Conservation (phyloP, 1,140 invertebrate species). For the Wiebesia pumilae region DNA sequence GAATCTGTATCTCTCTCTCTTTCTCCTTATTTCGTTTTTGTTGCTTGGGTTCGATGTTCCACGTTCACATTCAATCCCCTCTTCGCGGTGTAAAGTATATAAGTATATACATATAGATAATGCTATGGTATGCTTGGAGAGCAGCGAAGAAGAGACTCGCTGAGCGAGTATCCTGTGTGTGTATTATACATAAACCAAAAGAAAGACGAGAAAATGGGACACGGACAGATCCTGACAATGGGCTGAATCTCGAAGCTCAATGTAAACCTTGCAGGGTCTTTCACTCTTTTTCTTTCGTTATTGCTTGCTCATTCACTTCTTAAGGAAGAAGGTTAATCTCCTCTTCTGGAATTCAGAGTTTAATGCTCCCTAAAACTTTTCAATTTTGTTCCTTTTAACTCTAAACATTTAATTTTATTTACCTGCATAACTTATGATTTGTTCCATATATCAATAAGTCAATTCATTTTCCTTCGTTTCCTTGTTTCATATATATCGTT, state of each 20-base stretch:
- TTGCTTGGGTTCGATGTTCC: constrained; percentile 35
- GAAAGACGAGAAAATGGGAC: constrained; percentile 49
- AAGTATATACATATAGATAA: not conserved
- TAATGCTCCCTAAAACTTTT: constrained; percentile 37
- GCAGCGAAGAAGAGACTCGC: not conserved
- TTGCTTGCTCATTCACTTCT: not conserved
- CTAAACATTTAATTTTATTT: not conserved
- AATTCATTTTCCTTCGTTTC: not conserved
- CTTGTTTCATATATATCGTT: not conserved
- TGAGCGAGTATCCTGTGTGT: constrained; percentile 36
- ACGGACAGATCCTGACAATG: constrained; percentile 41
- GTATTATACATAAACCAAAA: constrained; percentile 32
- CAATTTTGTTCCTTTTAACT: not conserved
- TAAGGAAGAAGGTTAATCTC: constrained; percentile 37
- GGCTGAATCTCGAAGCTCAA: constrained; percentile 36
- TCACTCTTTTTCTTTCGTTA: constrained; percentile 36
- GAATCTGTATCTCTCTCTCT: not conserved
- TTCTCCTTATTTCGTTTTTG: not conserved
- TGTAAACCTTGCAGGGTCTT: constrained; percentile 26
- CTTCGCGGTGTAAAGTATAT: not conserved
- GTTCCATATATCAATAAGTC: not conserved
- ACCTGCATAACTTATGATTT: not conserved
- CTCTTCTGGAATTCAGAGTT: constrained; percentile 52
- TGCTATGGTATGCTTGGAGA: not conserved
- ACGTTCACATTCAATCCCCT: not conserved